Conservation (phyloP, 2,797 vertebrate genomes). For the Labeo calbasu region DNA sequence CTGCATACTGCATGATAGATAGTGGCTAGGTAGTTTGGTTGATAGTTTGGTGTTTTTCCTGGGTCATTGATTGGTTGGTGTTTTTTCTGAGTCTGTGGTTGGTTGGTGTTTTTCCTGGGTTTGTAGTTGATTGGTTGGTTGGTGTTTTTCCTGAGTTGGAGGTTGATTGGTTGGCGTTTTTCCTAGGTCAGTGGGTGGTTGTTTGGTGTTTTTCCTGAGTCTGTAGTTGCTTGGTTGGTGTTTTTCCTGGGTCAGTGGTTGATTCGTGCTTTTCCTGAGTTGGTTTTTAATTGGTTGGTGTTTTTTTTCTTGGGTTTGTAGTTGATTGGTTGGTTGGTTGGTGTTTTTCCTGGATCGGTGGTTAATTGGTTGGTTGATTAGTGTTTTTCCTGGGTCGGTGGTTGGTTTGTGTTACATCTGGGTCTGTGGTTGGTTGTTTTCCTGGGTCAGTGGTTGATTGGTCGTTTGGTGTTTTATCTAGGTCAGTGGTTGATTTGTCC, state of each 20-base stretch:
- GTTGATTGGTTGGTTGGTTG: background rate
- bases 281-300: background rate
- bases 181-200: background rate
- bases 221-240: too few species aligned
- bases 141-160: background rate
- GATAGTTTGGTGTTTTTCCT: background rate
- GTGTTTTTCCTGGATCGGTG: background rate
- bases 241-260: background rate
- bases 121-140: background rate
- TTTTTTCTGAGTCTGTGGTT: background rate
- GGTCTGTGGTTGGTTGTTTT: background rate
- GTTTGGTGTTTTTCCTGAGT: background rate
- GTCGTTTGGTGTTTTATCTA: background rate
- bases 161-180: background rate
- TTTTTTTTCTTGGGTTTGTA: background rate
- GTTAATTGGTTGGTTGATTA: background rate
- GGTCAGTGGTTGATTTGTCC: background rate
- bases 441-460: too few species aligned
- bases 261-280: background rate
- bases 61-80: background rate
- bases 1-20: background rate
- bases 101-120: background rate
- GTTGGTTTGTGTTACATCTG: too few species aligned
- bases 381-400: too few species aligned
- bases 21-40: background rate